Evolutionary conservation across 2,888 invertebrate genomes (phyloP), one percentile per base, ranked within the genome.

Genomic region (Ornithoptera priamus): DNA sequence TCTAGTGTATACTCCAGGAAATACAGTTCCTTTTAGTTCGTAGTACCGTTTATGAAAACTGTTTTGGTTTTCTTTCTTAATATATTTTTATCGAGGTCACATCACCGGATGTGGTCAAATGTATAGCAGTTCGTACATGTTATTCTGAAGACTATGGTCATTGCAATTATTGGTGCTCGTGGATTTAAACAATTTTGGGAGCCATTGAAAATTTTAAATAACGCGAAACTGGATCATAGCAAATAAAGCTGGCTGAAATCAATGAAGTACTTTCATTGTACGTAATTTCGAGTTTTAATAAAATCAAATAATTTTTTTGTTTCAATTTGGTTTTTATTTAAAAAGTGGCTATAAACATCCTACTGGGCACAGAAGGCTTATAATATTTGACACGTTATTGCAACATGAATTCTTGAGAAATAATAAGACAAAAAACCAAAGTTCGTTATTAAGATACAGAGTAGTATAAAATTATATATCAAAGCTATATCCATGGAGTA

Each of bases 31-130:
- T 57, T 42, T 69, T 69, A 30, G 30, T 42, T 22, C 15, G 39
- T 12, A 2, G 6, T 0, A 56, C 5, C 17, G 20, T 18, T 18
- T 20, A 22, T 39, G 53, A 53, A 53, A 60, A 60, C 59, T 12
- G 56, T 30, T 65, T 69, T 65, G 56, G 57, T 61, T 65, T 65
- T 65, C 64, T 69, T 69, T 69, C 50, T 57, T 69, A 69, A 62
- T 65, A 69, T 61, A 30, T 53, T 60, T 60, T 36, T 61, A 67
- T 69, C 65, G 69, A 69, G 69, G 62, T 68, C 63, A 68, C 63
- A 64, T 68, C 68, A 64, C 68, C 68, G 68, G 68, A 68, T 64
- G 63, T 60, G 63, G 63, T 68, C 69, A 65, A 30, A 61, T 46
- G 58, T 20, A n/a, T 61, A 62, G 61, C 65, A 61, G 42, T 57